Conservation (phyloP, 1,140 invertebrate species). For the Drosophila hydei region DNA sequence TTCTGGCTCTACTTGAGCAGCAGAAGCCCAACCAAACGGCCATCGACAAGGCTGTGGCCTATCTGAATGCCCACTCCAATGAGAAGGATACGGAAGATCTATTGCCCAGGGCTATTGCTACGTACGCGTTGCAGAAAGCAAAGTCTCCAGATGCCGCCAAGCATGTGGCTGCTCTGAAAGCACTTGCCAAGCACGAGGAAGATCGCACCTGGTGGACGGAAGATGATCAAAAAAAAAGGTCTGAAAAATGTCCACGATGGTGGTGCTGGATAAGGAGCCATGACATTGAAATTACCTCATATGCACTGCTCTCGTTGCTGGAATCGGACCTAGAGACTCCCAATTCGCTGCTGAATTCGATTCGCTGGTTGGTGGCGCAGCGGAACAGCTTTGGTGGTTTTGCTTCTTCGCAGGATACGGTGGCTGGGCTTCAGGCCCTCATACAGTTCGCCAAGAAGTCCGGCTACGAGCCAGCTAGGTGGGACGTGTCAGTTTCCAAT, state of each 20-base stretch:
- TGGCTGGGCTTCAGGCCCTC: slow-evolving; percentile 87
- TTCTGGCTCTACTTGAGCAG: slow-evolving; percentile 91
- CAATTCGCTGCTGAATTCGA: slow-evolving; percentile 84
- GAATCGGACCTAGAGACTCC: slow-evolving; percentile 84
- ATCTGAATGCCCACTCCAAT: slow-evolving; percentile 85
- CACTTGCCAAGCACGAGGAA: slow-evolving; percentile 62
- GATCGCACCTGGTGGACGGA: slow-evolving; percentile 84
- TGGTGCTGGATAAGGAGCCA: slow-evolving; percentile 84
- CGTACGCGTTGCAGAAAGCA: slow-evolving; percentile 91
- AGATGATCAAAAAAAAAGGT: slow-evolving; percentile 89
- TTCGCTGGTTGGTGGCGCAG: slow-evolving; percentile 90
- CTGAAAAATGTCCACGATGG: slow-evolving; percentile 86
- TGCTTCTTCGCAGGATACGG: slow-evolving; percentile 89
- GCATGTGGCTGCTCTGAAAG: slow-evolving; percentile 54
- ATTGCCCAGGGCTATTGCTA: slow-evolving; percentile 90
- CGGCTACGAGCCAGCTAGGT: slow-evolving; percentile 64
- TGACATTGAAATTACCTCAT: slow-evolving; percentile 92
- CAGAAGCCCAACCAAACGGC: slow-evolving; percentile 72
- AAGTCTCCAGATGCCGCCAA: slow-evolving; percentile 85
- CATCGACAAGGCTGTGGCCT: slow-evolving; percentile 83
- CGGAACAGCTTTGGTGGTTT: slow-evolving; percentile 92
- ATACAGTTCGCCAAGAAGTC: slow-evolving; percentile 85
- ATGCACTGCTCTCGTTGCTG: slow-evolving; percentile 88
- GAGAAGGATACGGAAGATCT: slow-evolving; percentile 85
- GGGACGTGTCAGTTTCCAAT: slow-evolving; percentile 54